Evolutionary conservation across 2,797 vertebrate genomes (phyloP).

Genomic region (Setipinna tenuifilis): DNA sequence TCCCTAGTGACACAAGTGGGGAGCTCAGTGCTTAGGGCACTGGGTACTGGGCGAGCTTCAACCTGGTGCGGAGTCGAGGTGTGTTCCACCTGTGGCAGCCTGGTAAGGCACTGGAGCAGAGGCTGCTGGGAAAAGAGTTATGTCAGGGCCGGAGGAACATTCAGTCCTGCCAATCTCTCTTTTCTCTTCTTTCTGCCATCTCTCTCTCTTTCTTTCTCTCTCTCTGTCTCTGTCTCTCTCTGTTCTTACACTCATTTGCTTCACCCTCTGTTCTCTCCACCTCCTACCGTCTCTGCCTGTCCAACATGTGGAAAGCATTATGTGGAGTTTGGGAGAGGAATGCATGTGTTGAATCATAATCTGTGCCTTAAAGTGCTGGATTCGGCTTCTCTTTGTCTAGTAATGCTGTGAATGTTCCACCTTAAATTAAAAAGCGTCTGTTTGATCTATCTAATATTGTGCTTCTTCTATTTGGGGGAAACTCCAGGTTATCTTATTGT

Average conservation of each 20-base stretch:
- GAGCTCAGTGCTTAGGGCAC: not conserved
- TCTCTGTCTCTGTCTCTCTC: conserved; percentile 34
- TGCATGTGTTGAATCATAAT: conserved; percentile 79
- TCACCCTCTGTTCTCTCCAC: conserved; percentile 47
- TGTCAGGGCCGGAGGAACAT: conserved; percentile 32
- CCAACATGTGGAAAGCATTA: conserved; percentile 80
- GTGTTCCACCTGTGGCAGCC: conserved; percentile 49
- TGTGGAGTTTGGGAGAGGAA: conserved; percentile 71
- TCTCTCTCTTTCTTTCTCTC: conserved; percentile 48
- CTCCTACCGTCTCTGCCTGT: conserved; percentile 55
- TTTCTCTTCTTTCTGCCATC: conserved; percentile 56
- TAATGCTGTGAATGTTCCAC: conserved; percentile 72
- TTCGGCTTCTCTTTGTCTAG: conserved; percentile 70
- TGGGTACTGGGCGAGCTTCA: not conserved
- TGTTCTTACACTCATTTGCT: conserved; percentile 45
- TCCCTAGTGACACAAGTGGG: not conserved
- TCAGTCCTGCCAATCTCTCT: conserved; percentile 42
- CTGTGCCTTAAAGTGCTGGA: conserved; percentile 67
- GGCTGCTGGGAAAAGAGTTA: conserved; percentile 24
- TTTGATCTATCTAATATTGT: conserved; percentile 72
- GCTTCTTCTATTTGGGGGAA: conserved; percentile 63
- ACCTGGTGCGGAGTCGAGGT: not conserved
- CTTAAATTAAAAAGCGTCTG: conserved; percentile 70
- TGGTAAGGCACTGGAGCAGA: conserved; percentile 33
- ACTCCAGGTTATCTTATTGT: conserved; percentile 59